Conservation (phyloP, 2,888 invertebrate species). For the Eupithecia centaureata region DNA sequence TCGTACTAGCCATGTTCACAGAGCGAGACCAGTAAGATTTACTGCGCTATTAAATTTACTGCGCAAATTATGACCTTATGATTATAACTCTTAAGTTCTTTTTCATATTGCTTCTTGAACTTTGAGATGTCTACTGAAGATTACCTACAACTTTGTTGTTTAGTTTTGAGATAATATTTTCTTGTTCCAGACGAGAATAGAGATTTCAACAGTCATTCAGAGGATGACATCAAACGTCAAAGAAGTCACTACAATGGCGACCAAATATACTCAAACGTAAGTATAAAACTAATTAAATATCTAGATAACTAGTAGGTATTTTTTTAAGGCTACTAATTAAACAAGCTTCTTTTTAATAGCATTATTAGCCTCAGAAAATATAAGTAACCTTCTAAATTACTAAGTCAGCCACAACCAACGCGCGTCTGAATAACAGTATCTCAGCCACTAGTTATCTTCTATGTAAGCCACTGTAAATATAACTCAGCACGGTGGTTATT, state of each 20-base stretch:
- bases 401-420: too few relatives aligned
- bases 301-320: too few relatives aligned
- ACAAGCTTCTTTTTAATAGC: too few relatives aligned
- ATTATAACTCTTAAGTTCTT: constrained; percentile 46
- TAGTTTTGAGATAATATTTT: constrained; percentile 23
- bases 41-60: constrained; percentile 75
- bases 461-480: too few relatives aligned
- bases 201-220: constrained; percentile 93
- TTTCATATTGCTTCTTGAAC: constrained; percentile 35
- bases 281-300: constrained; percentile 67
- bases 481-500: too few relatives aligned
- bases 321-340: too few relatives aligned
- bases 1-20: constrained; percentile 58
- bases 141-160: background rate
- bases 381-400: too few relatives aligned
- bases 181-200: constrained; percentile 91
- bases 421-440: too few relatives aligned
- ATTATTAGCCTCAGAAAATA: too few relatives aligned
- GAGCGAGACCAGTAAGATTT: constrained; percentile 73
- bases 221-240: constrained; percentile 94
- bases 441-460: too few relatives aligned
- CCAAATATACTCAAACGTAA: constrained; percentile 94
- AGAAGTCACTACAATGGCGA: constrained; percentile 94
- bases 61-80: constrained; percentile 66
- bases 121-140: constrained; percentile 14